phyloP scores from a whole-genome alignment of 2,888 invertebrate genomes.

The Drosophila flavopinicola region DNA sequence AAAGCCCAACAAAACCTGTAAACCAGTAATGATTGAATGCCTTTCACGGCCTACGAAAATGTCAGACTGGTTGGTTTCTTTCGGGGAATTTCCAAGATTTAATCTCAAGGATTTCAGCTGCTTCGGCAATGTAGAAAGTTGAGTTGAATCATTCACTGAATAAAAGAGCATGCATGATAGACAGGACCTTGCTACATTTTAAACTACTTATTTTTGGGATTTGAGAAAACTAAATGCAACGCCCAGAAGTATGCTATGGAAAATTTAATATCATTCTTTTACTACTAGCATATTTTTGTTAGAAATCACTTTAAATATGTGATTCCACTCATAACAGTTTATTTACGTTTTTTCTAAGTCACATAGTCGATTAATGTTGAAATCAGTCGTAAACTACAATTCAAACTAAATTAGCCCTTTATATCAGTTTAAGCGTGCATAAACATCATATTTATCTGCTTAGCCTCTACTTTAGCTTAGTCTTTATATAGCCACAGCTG shows the following conservation, averaged over 20 bases:
- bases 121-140: constrained; percentile 1
- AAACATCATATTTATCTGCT: not conserved
- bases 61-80: constrained; percentile 3
- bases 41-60: constrained; percentile 7
- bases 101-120: not conserved
- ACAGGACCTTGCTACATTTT: no score
- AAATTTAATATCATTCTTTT: no score
- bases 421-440: no score
- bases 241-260: not conserved
- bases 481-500: not conserved
- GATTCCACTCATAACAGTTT: no score
- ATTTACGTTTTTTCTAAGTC: no score
- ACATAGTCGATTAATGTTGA: no score
- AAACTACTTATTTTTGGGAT: no score
- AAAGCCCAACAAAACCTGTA: not conserved
- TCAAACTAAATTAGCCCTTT: no score
- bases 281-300: no score
- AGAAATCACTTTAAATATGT: no score
- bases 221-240: no score
- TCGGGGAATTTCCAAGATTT: not conserved
- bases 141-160: not conserved
- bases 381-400: no score
- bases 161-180: not conserved
- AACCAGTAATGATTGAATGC: constrained; percentile 30
- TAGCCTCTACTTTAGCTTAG: not conserved